Conservation (phyloP, 2,797 vertebrate genomes). For the Amniataba percoides region DNA sequence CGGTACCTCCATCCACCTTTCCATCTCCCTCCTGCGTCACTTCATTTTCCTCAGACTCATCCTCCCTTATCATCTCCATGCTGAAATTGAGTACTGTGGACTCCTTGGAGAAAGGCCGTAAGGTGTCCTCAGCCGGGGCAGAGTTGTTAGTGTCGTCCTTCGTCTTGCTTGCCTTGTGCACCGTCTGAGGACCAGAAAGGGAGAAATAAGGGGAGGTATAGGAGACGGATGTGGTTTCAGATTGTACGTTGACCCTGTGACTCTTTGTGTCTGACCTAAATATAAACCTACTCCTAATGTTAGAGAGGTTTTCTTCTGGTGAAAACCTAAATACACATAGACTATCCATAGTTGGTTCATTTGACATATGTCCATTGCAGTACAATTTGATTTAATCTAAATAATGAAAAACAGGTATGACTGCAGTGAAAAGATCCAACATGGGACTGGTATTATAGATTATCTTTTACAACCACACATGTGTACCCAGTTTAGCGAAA, state of each 20-base stretch:
- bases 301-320: neutral
- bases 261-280: neutral
- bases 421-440: neutral
- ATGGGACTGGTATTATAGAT: neutral
- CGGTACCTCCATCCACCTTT: neutral
- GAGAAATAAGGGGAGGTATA: no score
- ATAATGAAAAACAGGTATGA: neutral
- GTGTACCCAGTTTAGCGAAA: neutral
- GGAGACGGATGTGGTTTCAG: neutral
- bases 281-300: neutral
- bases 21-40: neutral
- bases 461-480: neutral
- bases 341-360: neutral
- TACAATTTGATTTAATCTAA: neutral
- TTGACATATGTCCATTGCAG: neutral
- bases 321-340: neutral
- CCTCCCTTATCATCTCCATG: constrained; percentile 75
- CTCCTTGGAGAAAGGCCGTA: constrained; percentile 74
- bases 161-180: constrained; percentile 62
- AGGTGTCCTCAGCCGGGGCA: constrained; percentile 22
- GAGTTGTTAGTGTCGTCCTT: neutral
- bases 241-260: neutral
- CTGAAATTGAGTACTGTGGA: constrained; percentile 61
- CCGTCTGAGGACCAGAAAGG: constrained; percentile 64
- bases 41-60: constrained; percentile 19